Conservation (phyloP, 2,888 invertebrate genomes). For the Pammene aurita region DNA sequence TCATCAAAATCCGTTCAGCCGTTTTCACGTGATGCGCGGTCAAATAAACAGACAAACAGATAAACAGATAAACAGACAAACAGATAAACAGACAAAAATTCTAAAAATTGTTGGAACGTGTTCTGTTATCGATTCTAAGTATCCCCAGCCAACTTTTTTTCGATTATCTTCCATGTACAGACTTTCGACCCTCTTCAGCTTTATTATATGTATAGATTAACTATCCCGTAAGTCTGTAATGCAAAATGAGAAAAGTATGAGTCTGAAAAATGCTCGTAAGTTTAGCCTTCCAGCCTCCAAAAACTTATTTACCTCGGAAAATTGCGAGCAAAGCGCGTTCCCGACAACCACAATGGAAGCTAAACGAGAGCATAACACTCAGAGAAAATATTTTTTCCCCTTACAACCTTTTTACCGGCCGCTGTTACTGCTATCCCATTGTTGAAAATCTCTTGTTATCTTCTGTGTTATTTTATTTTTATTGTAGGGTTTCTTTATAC, state of each 20-base stretch:
- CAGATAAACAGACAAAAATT: too few species aligned
- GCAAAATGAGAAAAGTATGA: conserved; percentile 4
- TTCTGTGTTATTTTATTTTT: conserved; percentile 51
- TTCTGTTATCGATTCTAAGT: too few species aligned
- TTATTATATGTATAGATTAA: too few species aligned
- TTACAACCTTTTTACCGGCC: conserved; percentile 36
- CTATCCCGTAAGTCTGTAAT: not conserved
- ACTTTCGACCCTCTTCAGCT: too few species aligned
- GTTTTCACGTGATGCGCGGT: too few species aligned
- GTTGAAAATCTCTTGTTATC: conserved; percentile 52
- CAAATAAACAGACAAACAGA: too few species aligned
- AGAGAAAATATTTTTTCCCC: conserved; percentile 37
- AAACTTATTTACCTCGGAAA: conserved; percentile 47
- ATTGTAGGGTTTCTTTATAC: conserved; percentile 44
- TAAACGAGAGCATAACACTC: conserved; percentile 48
- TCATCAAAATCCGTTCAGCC: too few species aligned
- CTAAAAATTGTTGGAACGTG: too few species aligned
- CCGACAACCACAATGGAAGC: conserved; percentile 47
- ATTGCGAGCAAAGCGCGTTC: conserved; percentile 42
- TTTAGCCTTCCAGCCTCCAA: conserved; percentile 23
- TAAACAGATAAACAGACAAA: too few species aligned
- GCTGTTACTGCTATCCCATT: conserved; percentile 43
- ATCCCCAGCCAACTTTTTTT: too few species aligned
- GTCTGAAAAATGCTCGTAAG: conserved; percentile 21
- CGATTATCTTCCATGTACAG: too few species aligned